These are phyloP conservation scores for Drosophila greeni DNA, from an alignment of 2,888 invertebrate genomes.

Conservation along the genomic window DNA sequence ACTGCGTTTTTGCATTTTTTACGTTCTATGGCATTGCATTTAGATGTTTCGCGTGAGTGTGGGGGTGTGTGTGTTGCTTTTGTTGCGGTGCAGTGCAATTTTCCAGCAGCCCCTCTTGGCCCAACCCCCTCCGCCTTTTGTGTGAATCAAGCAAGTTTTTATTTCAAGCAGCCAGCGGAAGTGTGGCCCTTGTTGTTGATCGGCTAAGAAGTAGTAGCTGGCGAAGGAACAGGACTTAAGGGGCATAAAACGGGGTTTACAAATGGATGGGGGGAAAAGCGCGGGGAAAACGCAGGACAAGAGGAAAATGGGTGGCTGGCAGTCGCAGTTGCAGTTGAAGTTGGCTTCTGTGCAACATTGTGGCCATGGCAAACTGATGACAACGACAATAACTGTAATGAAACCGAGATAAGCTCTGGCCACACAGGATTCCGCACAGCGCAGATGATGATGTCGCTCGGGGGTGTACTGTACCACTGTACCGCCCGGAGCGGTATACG, in stretches of 20 bases:
- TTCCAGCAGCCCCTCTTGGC: constrained; percentile 8
- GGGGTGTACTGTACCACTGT: constrained; percentile 23
- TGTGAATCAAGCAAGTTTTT: constrained; percentile 64
- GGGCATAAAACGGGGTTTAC: constrained; percentile 5
- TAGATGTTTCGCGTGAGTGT: constrained; percentile 59
- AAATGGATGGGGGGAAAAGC: neutral
- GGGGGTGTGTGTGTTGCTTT: constrained; percentile 54
- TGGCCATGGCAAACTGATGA: constrained; percentile 69
- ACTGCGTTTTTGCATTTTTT: constrained; percentile 65
- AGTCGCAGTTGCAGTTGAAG: constrained; percentile 42
- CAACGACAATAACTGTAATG: constrained; percentile 74
- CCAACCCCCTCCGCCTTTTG: constrained; percentile 13
- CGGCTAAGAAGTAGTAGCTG: constrained; percentile 56
- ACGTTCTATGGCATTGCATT: constrained; percentile 64
- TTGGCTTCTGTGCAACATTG: constrained; percentile 57
- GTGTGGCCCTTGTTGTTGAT: constrained; percentile 58
- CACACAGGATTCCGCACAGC: constrained; percentile 12
- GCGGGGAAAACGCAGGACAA: neutral
- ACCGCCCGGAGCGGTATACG: neutral
- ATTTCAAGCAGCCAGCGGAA: constrained; percentile 71
- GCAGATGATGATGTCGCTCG: constrained; percentile 20
- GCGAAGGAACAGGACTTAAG: constrained; percentile 19
- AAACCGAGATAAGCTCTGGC: constrained; percentile 69
- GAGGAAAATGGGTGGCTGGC: neutral
- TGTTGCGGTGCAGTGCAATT: constrained; percentile 69